A percentile compares a stretch with the other conserved stretches of the same genome.
These are phyloP conservation scores for Zoanthus gigantus DNA, from an alignment of 92 coral and sea anemone species.

Conservation along the genomic window DNA sequence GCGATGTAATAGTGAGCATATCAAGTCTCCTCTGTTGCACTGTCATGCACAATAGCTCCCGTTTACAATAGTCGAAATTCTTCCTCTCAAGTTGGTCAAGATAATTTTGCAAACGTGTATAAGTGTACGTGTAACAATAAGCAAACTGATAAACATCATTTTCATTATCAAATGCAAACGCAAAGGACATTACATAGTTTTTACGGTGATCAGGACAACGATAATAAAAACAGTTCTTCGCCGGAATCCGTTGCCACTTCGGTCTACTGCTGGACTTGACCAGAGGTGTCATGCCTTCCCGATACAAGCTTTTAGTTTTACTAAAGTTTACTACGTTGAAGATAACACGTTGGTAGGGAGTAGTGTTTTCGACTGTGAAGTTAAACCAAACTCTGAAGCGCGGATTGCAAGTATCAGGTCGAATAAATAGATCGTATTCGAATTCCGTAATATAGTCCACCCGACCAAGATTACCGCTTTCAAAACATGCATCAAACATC, in stretches of 20 bases:
- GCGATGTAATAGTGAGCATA: constrained; percentile 88
- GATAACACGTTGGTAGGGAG: constrained; percentile 94
- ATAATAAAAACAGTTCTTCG: constrained; percentile 96
- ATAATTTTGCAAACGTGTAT: constrained; percentile 90
- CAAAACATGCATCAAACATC: constrained; percentile 96
- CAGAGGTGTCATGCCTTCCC: constrained; percentile 98
- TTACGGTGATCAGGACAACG: constrained; percentile 99
- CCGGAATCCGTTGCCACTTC: constrained; percentile 98
- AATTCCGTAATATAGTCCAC: constrained; percentile 96
- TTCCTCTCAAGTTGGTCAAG: constrained; percentile 81
- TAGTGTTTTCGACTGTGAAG: constrained; percentile 90
- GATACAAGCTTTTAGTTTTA: constrained; percentile 96
- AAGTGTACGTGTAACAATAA: constrained; percentile 95
- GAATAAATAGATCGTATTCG: constrained; percentile 96
- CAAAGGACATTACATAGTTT: constrained; percentile 97
- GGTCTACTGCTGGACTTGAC: constrained; percentile 97
- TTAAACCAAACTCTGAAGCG: constrained; percentile 99
- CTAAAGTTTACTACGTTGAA: constrained; percentile 98
- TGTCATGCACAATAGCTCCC: constrained; percentile 89
- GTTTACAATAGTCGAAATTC: constrained; percentile 70
- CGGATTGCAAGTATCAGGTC: constrained; percentile 99
- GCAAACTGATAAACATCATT: constrained; percentile 97
- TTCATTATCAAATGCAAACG: constrained; percentile 96
- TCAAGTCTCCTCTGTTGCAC: constrained; percentile 94
- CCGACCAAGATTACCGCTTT: constrained; percentile 98